Evolutionary conservation across 53 echinoderm and acorn worm genomes (phyloP).

Genomic region (Holothuria scabra): DNA sequence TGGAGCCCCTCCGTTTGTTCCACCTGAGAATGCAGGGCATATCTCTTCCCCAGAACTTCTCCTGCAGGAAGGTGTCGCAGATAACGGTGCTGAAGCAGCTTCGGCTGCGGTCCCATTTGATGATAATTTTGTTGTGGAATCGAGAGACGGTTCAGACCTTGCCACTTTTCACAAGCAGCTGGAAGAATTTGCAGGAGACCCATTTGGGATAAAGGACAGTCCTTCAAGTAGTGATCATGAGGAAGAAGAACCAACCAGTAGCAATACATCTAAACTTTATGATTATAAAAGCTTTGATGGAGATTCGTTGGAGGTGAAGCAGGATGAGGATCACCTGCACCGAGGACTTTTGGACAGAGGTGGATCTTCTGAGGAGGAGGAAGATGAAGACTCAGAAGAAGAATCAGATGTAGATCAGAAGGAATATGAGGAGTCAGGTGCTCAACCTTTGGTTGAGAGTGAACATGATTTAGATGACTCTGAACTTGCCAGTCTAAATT

Average conservation of each 20-base stretch:
- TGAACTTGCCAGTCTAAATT: constrained; percentile 86
- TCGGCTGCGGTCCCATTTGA: constrained; percentile 61
- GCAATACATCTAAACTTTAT: constrained; percentile 59
- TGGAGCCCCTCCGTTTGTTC: constrained; percentile 71
- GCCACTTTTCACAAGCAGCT: constrained; percentile 75
- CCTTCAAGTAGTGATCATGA: constrained; percentile 92
- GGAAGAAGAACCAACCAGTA: constrained; percentile 62
- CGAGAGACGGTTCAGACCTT: constrained; percentile 49
- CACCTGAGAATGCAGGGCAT: constrained; percentile 24
- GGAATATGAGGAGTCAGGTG: constrained; percentile 58
- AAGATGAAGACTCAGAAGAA: constrained; percentile 66
- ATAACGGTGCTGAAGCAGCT: constrained; percentile 18
- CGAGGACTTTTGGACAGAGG: constrained; percentile 82
- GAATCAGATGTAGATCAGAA: constrained; percentile 74
- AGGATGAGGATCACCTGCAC: constrained; percentile 89
- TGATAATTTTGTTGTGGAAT: constrained; percentile 63
- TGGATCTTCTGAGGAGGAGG: constrained; percentile 71
- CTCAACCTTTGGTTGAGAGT: constrained; percentile 57
- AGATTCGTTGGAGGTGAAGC: constrained; percentile 70
- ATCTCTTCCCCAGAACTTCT: constrained; percentile 42
- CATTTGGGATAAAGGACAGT: constrained; percentile 75
- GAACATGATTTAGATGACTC: constrained; percentile 89
- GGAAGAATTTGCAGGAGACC: constrained; percentile 84
- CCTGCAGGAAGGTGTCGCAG: constrained; percentile 39
- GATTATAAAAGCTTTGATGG: constrained; percentile 85